Evolutionary conservation across 2,797 vertebrate genomes (phyloP).

Genomic region (Moxostoma hubbsi): DNA sequence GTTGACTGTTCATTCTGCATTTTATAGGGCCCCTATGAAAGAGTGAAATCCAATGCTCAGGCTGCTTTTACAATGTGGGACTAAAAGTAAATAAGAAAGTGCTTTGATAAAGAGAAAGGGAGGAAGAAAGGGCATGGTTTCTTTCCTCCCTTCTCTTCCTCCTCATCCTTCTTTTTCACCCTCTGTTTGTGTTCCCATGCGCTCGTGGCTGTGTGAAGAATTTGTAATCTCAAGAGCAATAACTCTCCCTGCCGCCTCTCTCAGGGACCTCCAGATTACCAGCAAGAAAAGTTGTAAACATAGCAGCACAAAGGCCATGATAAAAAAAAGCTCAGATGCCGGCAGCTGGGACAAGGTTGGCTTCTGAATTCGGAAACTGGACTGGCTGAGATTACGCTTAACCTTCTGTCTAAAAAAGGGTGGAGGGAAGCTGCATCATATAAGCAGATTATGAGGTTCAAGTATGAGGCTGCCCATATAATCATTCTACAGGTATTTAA

Average conservation of each 20-base stretch:
- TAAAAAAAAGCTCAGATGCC: slow-evolving; percentile 77
- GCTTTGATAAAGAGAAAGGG: slow-evolving; percentile 63
- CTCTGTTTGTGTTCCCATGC: slow-evolving; percentile 69
- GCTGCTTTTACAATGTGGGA: background rate
- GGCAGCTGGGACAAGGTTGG: slow-evolving; percentile 40
- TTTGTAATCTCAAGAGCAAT: slow-evolving; percentile 67
- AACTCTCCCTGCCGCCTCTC: slow-evolving; percentile 59
- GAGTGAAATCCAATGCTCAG: background rate
- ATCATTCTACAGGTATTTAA: background rate
- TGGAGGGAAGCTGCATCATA: slow-evolving; percentile 41
- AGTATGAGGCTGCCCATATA: background rate
- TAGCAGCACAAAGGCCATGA: slow-evolving; percentile 65
- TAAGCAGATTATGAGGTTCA: too few species aligned
- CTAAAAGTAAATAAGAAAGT: slow-evolving; percentile 52
- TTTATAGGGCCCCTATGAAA: slow-evolving; percentile 17
- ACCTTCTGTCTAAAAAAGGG: slow-evolving; percentile 63
- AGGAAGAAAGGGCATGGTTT: slow-evolving; percentile 77
- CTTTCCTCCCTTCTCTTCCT: slow-evolving; percentile 50
- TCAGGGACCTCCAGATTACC: slow-evolving; percentile 67
- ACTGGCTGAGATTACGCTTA: slow-evolving; percentile 38
- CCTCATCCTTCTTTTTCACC: slow-evolving; percentile 37
- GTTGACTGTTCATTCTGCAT: slow-evolving; percentile 10
- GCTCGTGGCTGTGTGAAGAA: slow-evolving; percentile 67
- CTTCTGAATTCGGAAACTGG: slow-evolving; percentile 54
- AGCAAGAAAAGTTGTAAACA: slow-evolving; percentile 47